Percentiles rank a stretch among this genome's conserved stretches.
Evolutionary conservation across 2,888 invertebrate species (phyloP).

Genomic region (Eucera pruinosa): DNA sequence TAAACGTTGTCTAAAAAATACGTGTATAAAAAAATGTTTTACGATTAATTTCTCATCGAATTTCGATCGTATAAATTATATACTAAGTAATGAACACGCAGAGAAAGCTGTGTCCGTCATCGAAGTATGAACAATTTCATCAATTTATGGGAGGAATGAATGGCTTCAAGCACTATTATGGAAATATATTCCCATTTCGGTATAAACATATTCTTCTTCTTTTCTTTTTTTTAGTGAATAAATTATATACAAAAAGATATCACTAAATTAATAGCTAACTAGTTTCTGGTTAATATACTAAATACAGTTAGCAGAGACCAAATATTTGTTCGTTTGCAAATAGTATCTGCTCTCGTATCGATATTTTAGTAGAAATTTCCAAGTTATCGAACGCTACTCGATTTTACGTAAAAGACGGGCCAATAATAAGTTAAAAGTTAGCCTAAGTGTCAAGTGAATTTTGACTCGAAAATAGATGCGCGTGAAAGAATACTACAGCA

Average conservation of each 20-base stretch:
- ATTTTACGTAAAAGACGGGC: constrained; percentile 13
- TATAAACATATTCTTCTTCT: constrained; percentile 53
- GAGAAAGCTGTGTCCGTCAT: constrained; percentile 54
- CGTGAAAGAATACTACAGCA: constrained; percentile 36
- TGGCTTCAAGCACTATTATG: constrained; percentile 55
- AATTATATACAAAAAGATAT: constrained; percentile 72
- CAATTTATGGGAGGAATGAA: constrained; percentile 43
- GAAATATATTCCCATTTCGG: constrained; percentile 56
- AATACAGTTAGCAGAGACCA: constrained; percentile 66
- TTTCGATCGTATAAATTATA: constrained; percentile 56
- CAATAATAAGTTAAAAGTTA: constrained; percentile 29
- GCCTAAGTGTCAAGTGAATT: constrained; percentile 23
- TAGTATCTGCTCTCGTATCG: constrained; percentile 37
- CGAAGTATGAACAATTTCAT: constrained; percentile 45
- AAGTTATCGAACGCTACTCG: constrained; percentile 1
- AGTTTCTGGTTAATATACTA: constrained; percentile 67
- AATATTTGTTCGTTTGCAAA: constrained; percentile 48
- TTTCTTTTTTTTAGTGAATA: constrained; percentile 67
- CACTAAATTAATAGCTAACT: constrained; percentile 70
- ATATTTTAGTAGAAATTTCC: neutral
- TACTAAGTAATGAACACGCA: constrained; percentile 53
- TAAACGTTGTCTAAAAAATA: constrained; percentile 48
- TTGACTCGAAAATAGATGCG: too few species aligned
- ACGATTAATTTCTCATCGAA: constrained; percentile 58
- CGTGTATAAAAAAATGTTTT: constrained; percentile 55